phyloP scores from a whole-genome alignment of 2,113 vertebrate genomes.

The Xyliphius kryptos region DNA sequence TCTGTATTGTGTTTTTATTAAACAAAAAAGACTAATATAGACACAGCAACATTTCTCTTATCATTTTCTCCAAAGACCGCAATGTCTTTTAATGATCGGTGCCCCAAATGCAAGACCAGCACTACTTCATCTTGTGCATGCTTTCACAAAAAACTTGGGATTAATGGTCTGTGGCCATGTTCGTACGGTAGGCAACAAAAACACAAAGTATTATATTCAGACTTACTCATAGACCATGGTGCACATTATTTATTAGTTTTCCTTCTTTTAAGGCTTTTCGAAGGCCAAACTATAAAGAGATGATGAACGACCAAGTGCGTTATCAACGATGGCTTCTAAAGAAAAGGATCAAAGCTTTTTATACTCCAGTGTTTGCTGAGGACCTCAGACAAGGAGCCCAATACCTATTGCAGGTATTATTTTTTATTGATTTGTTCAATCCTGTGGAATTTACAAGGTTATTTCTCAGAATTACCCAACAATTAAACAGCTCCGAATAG shows the following conservation, averaged over 20 bases:
- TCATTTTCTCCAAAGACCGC: too few relatives aligned
- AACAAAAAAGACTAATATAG: too few relatives aligned
- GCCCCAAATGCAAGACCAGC: constrained; percentile 86
- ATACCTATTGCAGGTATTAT: constrained; percentile 91
- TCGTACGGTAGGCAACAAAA: constrained; percentile 77
- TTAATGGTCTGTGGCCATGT: constrained; percentile 93
- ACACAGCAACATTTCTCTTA: too few relatives aligned
- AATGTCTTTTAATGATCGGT: constrained; percentile 90
- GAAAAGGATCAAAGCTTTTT: constrained; percentile 88
- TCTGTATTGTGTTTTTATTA: too few relatives aligned
- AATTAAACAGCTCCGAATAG: too few relatives aligned
- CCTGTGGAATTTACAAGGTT: too few relatives aligned
- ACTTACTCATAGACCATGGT: too few relatives aligned
- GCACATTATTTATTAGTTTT: too few relatives aligned
- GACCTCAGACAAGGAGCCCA: constrained; percentile 85
- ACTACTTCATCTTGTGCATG: constrained; percentile 84
- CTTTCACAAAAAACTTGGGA: constrained; percentile 92
- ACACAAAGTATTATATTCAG: too few relatives aligned
- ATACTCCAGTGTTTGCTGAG: constrained; percentile 84
- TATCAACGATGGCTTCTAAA: constrained; percentile 93
- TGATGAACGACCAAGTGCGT: constrained; percentile 73
- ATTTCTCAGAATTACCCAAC: too few relatives aligned
- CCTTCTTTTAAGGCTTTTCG: too few relatives aligned
- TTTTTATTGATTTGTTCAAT: too few relatives aligned
- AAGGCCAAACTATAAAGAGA: constrained; percentile 83